Percentiles rank a stretch among this genome's conserved stretches.
Evolutionary conservation across 35 echinoderm and acorn worm genomes (phyloP).

Genomic region (Ptychodera flava): DNA sequence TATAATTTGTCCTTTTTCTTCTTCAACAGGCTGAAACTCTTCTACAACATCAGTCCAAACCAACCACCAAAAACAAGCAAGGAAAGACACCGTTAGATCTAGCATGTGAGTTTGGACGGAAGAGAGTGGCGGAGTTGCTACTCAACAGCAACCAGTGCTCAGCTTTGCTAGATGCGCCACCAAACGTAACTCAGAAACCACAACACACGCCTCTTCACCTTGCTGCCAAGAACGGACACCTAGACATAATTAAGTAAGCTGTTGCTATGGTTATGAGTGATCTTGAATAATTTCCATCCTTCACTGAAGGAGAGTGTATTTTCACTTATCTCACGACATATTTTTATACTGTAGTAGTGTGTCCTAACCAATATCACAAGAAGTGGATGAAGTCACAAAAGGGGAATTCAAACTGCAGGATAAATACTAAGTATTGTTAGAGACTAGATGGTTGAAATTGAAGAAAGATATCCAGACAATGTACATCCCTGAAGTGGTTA

Average conservation of each 20-base stretch:
- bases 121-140: constrained; percentile 56
- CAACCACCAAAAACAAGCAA: constrained; percentile 56
- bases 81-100: constrained; percentile 86
- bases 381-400: too few species aligned
- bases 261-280: background rate
- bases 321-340: too few species aligned
- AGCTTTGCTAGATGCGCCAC: constrained; percentile 28
- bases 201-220: constrained; percentile 86
- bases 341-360: too few species aligned
- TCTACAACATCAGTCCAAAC: constrained; percentile 66
- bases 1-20: too few species aligned
- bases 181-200: constrained; percentile 30
- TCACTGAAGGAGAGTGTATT: too few species aligned
- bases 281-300: too few species aligned
- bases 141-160: constrained; percentile 46
- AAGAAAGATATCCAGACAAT: too few species aligned
- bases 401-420: too few species aligned
- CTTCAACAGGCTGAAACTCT: constrained; percentile 69
- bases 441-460: too few species aligned
- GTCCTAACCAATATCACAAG: too few species aligned
- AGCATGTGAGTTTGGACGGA: constrained; percentile 79
- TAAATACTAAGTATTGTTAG: too few species aligned
- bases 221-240: constrained; percentile 96
- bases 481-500: too few species aligned
- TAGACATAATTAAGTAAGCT: constrained; percentile 77